Conservation (phyloP, 2,888 invertebrate species). For the Lapara coniferarum region DNA sequence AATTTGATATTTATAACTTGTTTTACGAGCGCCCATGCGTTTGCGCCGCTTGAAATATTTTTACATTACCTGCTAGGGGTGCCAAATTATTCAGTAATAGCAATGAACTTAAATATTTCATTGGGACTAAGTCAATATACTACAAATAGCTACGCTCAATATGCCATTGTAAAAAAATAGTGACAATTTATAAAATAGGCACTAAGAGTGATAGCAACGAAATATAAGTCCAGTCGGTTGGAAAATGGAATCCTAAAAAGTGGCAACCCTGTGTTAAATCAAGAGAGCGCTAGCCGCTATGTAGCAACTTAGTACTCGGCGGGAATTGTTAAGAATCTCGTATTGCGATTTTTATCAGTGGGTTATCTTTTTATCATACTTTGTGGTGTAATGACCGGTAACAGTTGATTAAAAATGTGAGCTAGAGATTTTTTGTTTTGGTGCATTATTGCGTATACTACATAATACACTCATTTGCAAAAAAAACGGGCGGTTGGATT, state of each 20-base stretch:
- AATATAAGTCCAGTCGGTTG: no score
- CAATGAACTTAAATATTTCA: no score
- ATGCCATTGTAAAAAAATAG: no score
- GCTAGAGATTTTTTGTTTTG: background rate
- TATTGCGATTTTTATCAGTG: slow-evolving; percentile 21
- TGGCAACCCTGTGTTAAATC: background rate
- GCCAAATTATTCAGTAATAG: background rate
- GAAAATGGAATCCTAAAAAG: no score
- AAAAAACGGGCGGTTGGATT: no score
- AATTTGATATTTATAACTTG: slow-evolving; percentile 59
- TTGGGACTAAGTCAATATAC: no score
- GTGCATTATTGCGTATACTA: background rate
- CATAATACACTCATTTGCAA: no score
- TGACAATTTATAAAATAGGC: no score
- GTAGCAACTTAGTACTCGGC: slow-evolving; percentile 8
- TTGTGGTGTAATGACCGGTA: slow-evolving; percentile 12
- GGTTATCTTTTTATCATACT: slow-evolving; percentile 2
- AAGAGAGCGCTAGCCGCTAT: background rate
- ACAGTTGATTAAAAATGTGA: slow-evolving; percentile 17
- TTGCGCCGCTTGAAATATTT: slow-evolving; percentile 20
- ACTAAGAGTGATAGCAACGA: no score
- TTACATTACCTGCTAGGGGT: slow-evolving; percentile 2
- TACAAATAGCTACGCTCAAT: no score
- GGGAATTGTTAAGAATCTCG: slow-evolving; percentile 25
- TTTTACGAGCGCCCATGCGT: slow-evolving; percentile 34